A percentile compares a stretch with the other conserved stretches of the same genome.
phyloP scores from a whole-genome alignment of 2,113 vertebrate genomes.

The Eptatretus burgeri region DNA sequence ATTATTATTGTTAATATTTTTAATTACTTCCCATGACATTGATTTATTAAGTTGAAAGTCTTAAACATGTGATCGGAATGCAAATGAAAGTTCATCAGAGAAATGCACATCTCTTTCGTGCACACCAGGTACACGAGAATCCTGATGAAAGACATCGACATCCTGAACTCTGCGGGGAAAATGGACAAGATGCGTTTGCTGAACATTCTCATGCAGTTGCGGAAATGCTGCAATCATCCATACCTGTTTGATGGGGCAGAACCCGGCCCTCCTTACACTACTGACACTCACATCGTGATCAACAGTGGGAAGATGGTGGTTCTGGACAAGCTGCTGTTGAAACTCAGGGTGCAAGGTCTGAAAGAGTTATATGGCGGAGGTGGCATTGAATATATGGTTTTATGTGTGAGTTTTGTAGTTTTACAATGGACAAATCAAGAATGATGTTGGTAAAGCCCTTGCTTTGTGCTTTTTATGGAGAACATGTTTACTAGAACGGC shows the following conservation, averaged over 20 bases:
- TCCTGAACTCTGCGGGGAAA: constrained; percentile 50
- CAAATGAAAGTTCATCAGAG: no score
- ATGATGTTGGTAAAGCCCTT: no score
- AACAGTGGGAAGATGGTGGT: constrained; percentile 60
- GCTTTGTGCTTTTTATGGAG: no score
- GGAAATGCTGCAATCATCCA: constrained; percentile 56
- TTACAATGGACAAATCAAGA: no score
- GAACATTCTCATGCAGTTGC: constrained; percentile 56
- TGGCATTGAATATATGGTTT: no score
- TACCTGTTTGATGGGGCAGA: constrained; percentile 58
- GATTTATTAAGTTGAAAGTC: no score
- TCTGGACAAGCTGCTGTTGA: constrained; percentile 42
- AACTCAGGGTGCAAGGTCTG: constrained; percentile 40
- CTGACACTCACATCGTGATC: constrained; percentile 43
- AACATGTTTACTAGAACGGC: no score
- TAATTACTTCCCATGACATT: no score
- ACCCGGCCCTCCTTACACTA: constrained; percentile 50
- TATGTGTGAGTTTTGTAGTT: no score
- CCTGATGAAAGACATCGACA: constrained; percentile 61
- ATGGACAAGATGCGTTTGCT: constrained; percentile 62
- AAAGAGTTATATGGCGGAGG: no score
- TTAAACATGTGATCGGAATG: no score
- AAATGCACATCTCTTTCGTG: not conserved
- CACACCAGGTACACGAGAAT: constrained; percentile 44
- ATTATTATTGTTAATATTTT: no score